Evolutionary conservation across 1,140 invertebrate species (phyloP).

Genomic region (Eufriesea mexicana): DNA sequence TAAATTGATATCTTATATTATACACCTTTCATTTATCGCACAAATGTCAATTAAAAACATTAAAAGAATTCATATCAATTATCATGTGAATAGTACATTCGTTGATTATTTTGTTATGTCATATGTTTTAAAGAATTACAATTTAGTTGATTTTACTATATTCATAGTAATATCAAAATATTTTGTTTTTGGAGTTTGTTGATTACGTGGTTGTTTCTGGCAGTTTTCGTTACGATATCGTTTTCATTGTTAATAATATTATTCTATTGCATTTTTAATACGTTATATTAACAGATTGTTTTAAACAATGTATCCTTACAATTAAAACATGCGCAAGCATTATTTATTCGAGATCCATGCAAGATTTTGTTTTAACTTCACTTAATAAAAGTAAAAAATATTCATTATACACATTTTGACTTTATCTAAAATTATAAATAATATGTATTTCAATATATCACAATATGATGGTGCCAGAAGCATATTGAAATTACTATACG

Average conservation of each 20-base stretch:
- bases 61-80: not conserved
- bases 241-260: constrained; percentile 11
- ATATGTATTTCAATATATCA: constrained; percentile 75
- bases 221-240: constrained; percentile 29
- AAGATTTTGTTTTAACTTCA: constrained; percentile 40
- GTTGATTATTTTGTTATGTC: not conserved
- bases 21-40: constrained; percentile 3
- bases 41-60: not conserved
- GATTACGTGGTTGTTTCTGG: constrained; percentile 3
- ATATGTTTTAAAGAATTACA: not conserved
- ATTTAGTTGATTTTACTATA: constrained; percentile 12
- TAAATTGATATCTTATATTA: constrained; percentile 11
- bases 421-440: constrained; percentile 67
- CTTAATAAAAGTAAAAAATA: constrained; percentile 53
- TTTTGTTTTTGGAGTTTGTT: constrained; percentile 12
- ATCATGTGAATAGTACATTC: not conserved
- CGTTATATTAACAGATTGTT: constrained; percentile 15
- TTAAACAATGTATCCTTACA: not conserved
- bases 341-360: constrained; percentile 40
- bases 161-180: constrained; percentile 44
- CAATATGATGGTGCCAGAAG: constrained; percentile 75
- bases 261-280: constrained; percentile 18
- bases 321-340: constrained; percentile 32
- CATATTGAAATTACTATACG: constrained; percentile 58
- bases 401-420: constrained; percentile 46